Percentiles rank a stretch among this genome's conserved stretches.
Conservation (phyloP, 2,888 invertebrate species). For the Argynnis bischoffii region DNA sequence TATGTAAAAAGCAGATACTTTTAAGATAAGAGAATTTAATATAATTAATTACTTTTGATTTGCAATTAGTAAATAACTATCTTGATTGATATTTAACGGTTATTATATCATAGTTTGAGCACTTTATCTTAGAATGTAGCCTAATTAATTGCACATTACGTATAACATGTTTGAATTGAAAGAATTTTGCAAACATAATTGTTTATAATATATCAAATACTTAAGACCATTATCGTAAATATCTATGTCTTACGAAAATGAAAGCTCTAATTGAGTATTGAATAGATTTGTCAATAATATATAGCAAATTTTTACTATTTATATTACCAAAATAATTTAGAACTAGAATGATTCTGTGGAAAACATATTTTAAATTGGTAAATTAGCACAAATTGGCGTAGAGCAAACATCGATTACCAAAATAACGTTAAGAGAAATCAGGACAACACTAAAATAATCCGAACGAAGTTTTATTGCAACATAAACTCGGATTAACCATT, state of each 20-base stretch:
- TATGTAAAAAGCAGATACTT: slow-evolving; percentile 9
- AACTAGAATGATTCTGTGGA: slow-evolving; percentile 17
- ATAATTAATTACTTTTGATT: slow-evolving; percentile 19
- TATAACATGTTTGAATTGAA: not conserved
- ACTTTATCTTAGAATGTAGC: not conserved
- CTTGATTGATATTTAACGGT: no score
- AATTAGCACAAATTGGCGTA: slow-evolving; percentile 46
- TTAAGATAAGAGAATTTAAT: slow-evolving; percentile 2
- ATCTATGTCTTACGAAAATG: no score
- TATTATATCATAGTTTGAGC: no score
- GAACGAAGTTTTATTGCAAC: slow-evolving; percentile 60
- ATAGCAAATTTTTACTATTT: not conserved
- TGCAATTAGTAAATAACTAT: slow-evolving; percentile 9
- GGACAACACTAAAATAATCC: slow-evolving; percentile 56
- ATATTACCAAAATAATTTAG: slow-evolving; percentile 1
- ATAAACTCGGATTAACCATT: slow-evolving; percentile 57
- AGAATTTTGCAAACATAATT: no score
- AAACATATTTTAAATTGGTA: slow-evolving; percentile 24
- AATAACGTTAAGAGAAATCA: slow-evolving; percentile 54
- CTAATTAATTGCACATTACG: not conserved
- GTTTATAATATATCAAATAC: no score
- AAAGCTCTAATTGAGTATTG: no score
- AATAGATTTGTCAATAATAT: no score
- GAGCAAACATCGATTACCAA: slow-evolving; percentile 49
- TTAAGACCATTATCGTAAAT: no score